Conservation (phyloP, 2,113 vertebrate genomes). For the Thymallus thymallus region DNA sequence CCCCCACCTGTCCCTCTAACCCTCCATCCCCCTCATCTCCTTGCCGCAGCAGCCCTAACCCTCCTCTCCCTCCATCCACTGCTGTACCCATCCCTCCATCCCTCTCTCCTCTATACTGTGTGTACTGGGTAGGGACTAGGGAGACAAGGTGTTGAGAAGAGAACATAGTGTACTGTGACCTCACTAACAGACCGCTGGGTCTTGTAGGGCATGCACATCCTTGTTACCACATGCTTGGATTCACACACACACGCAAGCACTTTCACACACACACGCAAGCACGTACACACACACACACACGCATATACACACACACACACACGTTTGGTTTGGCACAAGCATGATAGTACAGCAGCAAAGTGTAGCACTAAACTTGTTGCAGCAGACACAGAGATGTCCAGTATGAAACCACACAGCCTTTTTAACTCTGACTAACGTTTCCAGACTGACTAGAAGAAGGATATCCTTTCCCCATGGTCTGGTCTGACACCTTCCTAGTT, state of each 20-base stretch:
- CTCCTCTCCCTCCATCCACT: neutral
- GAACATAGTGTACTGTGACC: slow-evolving; percentile 51
- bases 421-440: neutral
- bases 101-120: neutral
- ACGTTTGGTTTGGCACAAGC: neutral
- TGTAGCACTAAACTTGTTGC: neutral
- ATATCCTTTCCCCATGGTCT: slow-evolving; percentile 4
- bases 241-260: neutral
- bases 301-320: neutral
- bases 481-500: too few relatives aligned
- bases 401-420: neutral
- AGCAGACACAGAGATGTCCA: neutral
- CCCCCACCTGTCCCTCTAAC: neutral
- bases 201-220: slow-evolving; percentile 55
- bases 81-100: slow-evolving; percentile 13
- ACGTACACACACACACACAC: neutral
- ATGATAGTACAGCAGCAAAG: neutral
- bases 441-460: slow-evolving; percentile 45
- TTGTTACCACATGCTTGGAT: slow-evolving; percentile 39
- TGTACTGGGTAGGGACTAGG: slow-evolving; percentile 27
- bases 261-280: neutral
- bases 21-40: neutral
- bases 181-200: slow-evolving; percentile 53
- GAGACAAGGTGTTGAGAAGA: slow-evolving; percentile 12
- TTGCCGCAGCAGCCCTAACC: neutral